Evolutionary conservation across 2,113 vertebrate genomes (phyloP).

Genomic region (Menidia beryllina): DNA sequence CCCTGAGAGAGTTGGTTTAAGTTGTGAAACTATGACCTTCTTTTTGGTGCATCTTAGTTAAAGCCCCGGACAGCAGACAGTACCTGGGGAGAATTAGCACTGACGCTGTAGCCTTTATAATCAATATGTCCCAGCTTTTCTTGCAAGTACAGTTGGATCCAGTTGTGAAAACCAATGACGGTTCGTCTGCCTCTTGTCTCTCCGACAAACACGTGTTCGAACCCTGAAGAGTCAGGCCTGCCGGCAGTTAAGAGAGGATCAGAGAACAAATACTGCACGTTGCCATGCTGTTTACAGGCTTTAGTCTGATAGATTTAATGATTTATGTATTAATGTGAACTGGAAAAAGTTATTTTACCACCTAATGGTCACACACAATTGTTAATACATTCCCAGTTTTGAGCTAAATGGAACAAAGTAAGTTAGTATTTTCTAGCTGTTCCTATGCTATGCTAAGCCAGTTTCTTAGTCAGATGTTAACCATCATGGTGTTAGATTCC

Average conservation of each 20-base stretch:
- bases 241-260: neutral
- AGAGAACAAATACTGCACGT: neutral
- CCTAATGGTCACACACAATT: neutral
- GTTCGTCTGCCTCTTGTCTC: constrained; percentile 82
- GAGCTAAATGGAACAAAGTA: neutral
- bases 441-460: neutral
- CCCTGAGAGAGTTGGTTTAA: no score
- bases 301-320: neutral
- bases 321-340: neutral
- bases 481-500: constrained; percentile 30
- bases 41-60: neutral
- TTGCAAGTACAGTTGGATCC: constrained; percentile 86
- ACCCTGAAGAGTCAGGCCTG: constrained; percentile 86
- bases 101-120: constrained; percentile 84
- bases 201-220: constrained; percentile 86
- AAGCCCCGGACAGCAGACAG: neutral
- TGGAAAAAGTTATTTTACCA: neutral
- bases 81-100: constrained; percentile 77
- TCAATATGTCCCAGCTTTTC: constrained; percentile 86
- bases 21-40: no score
- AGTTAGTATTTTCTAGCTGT: neutral
- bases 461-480: constrained; percentile 22
- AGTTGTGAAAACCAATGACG: constrained; percentile 87
- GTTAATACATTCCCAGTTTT: neutral
- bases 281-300: neutral